Percentiles rank a stretch among this genome's conserved stretches.
Conservation (phyloP, 2,797 vertebrate species). For the Parotocinclus haroldoi region DNA sequence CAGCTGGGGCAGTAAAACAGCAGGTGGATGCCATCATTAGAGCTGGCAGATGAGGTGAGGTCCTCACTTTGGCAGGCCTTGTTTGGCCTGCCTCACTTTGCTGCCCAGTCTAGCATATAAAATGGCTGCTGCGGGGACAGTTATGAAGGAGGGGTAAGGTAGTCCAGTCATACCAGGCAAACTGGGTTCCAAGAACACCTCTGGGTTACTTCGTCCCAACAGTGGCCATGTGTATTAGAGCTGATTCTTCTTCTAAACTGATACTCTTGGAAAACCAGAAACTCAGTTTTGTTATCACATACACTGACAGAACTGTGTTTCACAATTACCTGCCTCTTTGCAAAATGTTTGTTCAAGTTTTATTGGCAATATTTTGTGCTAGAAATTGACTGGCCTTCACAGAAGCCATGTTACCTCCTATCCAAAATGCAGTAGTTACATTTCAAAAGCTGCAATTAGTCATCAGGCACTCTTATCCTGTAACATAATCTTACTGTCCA, state of each 20-base stretch:
- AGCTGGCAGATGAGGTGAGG: constrained; percentile 92
- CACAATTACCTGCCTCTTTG: too few species aligned
- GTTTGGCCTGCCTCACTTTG: constrained; percentile 81
- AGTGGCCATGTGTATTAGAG: constrained; percentile 43
- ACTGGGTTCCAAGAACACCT: constrained; percentile 34
- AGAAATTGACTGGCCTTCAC: too few species aligned
- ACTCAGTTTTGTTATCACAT: too few species aligned
- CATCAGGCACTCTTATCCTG: too few species aligned
- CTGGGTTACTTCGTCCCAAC: constrained; percentile 39
- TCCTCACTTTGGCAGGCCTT: constrained; percentile 70
- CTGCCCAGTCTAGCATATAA: constrained; percentile 82
- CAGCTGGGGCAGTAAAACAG: constrained; percentile 99
- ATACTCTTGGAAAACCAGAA: too few species aligned
- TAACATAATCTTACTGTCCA: too few species aligned
- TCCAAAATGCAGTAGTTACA: too few species aligned
- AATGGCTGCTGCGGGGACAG: constrained; percentile 70
- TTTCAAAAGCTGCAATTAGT: too few species aligned
- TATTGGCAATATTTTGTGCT: too few species aligned
- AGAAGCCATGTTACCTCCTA: too few species aligned
- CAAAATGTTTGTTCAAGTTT: too few species aligned
- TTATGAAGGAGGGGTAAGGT: constrained; percentile 38
- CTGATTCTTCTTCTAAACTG: constrained; percentile 35
- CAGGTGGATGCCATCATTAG: constrained; percentile 98
- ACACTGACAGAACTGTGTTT: not conserved
- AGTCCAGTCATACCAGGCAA: constrained; percentile 33